Base-by-base conservation (phyloP, 2,797 vertebrate species). In the Sandelia bainsii region DNA sequence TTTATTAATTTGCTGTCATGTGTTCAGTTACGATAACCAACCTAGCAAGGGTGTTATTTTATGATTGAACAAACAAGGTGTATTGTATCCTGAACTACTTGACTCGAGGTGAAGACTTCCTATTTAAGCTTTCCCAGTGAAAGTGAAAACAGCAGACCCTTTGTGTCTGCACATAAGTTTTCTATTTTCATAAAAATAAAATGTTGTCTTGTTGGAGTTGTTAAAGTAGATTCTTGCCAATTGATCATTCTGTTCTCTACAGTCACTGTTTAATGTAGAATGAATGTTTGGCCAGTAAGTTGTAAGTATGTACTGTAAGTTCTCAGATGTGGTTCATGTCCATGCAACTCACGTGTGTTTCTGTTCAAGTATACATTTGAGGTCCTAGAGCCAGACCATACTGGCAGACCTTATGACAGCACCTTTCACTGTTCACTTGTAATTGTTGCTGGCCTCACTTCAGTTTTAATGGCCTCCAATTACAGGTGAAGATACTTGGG, bases 391-490 rank as follows among this genome's bases (percentile, higher is more conserved):
- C 49, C 46, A 64, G 57, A 62, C n/a, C 27, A 27, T 63, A 53
- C 44, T 14, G 29, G 44, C 45, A 64, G 59, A 57, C 48, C 49
- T 51, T 63, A 67, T n/a, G 12, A 49, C 19, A 6, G 46, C 34
- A 70, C 54, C 56, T 77, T 54, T 67, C 34, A 62, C 54, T 61
- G 66, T 54, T 83, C 49, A 62, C 39, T 34, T 65, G 16, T 48
- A 59, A 49, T 44, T 63, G 56, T 49, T 74, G 32, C 40, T n/a
- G 62, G 65, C 57, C 50, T 69, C 25, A 34, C 46, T 69, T 80
- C 14, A 19, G 12, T 37, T 79, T 82, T 75, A 90, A 77, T 75
- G 54, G 67, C 50, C 53, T 69, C 74, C 74, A 82, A 77, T 83
- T 82, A 85, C 64, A 79, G 72, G 58, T 75, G 64, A 59, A 67